Conservation (phyloP, 2,888 invertebrate genomes). For the Tetragonula carbonaria region DNA sequence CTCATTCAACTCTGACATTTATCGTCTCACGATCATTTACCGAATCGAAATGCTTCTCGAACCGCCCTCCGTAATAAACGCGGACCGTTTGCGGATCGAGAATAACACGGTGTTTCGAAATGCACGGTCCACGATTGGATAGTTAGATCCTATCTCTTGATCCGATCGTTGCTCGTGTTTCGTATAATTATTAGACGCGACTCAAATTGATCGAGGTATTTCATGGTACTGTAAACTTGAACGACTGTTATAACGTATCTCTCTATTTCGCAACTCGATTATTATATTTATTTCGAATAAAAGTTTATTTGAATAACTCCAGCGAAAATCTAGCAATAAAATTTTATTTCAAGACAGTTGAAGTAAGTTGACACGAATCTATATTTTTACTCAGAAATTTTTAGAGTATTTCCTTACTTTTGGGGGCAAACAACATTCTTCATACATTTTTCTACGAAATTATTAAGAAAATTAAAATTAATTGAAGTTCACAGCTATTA, state of each 20-base stretch:
- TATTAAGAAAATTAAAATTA: too few relatives aligned
- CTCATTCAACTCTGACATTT: conserved; percentile 53
- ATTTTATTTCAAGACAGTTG: too few relatives aligned
- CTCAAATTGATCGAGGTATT: background rate
- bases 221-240: background rate
- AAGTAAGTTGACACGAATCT: too few relatives aligned
- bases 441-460: too few relatives aligned
- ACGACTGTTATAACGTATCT: background rate
- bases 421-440: too few relatives aligned
- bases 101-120: conserved; percentile 19
- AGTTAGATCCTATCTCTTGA: conserved; percentile 5
- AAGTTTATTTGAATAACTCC: too few relatives aligned
- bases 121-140: conserved; percentile 1
- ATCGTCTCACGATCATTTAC: conserved; percentile 30
- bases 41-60: conserved; percentile 39
- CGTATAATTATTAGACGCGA: background rate
- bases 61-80: conserved; percentile 34
- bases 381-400: too few relatives aligned
- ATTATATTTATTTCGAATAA: too few relatives aligned
- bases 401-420: too few relatives aligned
- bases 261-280: too few relatives aligned
- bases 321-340: too few relatives aligned
- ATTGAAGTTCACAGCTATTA: too few relatives aligned
- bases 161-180: background rate
- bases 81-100: background rate